A percentile compares a stretch with the other conserved stretches of the same genome.
These are phyloP conservation scores for Pluvialis apricaria DNA, from an alignment of 2,113 vertebrate genomes.

Conservation along the genomic window DNA sequence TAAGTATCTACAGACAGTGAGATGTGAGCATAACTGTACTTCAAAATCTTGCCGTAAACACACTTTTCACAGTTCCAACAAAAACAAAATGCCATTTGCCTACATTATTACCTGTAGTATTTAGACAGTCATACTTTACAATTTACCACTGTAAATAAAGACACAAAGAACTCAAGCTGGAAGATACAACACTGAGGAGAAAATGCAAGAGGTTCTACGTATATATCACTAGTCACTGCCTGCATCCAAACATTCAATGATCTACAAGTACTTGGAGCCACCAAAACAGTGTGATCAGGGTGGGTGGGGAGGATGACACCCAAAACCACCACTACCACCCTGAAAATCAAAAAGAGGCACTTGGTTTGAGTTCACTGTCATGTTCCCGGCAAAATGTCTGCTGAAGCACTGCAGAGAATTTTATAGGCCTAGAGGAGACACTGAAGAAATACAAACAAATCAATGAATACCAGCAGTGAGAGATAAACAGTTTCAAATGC, in stretches of 20 bases:
- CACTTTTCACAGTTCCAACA: neutral
- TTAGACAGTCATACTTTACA: neutral
- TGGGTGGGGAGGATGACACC: neutral
- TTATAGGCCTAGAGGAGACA: slow-evolving; percentile 60
- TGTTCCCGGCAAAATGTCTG: slow-evolving; percentile 18
- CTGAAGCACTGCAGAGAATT: slow-evolving; percentile 32
- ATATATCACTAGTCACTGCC: neutral
- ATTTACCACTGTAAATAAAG: neutral
- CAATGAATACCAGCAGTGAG: slow-evolving; percentile 51
- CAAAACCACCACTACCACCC: neutral
- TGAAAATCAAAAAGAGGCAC: neutral
- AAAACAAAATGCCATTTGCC: neutral
- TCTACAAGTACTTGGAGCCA: neutral
- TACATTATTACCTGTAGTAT: neutral
- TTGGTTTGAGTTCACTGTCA: neutral
- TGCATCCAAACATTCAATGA: neutral
- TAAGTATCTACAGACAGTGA: neutral
- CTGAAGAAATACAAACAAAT: slow-evolving; percentile 69
- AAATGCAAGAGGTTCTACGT: neutral
- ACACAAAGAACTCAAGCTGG: neutral
- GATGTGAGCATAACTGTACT: neutral
- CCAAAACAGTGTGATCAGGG: neutral
- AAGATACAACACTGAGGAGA: neutral
- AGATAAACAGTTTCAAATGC: slow-evolving; percentile 71
- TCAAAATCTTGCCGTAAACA: neutral